Conservation (phyloP, 1,140 invertebrate genomes). For the Apis cerana region DNA sequence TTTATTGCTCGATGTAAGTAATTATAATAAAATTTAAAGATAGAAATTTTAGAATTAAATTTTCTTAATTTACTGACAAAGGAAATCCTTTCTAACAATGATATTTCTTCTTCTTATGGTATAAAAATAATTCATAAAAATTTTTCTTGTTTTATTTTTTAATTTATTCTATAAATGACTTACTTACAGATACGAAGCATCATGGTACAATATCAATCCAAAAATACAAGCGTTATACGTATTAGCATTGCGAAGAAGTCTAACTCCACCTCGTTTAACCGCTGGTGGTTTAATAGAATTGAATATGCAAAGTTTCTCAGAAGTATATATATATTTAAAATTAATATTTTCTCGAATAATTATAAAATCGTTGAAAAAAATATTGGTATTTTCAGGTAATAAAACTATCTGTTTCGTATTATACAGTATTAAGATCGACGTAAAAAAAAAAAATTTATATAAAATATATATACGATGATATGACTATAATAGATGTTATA, state of each 20-base stretch:
- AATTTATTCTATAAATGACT: not conserved
- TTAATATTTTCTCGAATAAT: not conserved
- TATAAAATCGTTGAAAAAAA: not conserved
- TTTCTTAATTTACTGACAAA: not conserved
- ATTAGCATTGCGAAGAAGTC: not conserved
- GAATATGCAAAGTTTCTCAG: constrained; percentile 4
- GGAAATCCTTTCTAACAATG: not conserved
- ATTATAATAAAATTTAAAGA: too few species aligned
- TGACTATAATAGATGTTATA: not conserved
- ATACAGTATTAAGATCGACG: not conserved
- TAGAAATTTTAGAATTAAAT: not conserved
- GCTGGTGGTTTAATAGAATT: not conserved
- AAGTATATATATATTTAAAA: not conserved
- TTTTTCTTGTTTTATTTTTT: not conserved
- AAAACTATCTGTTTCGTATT: not conserved
- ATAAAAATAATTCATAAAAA: not conserved
- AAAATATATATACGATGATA: too few species aligned
- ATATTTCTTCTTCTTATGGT: too few species aligned
- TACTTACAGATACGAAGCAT: not conserved
- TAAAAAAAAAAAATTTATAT: not conserved
- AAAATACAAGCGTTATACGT: not conserved
- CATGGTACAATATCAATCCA: not conserved
- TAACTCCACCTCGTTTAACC: not conserved
- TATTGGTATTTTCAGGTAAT: not conserved
- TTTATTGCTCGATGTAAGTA: not conserved